A percentile compares a stretch with the other conserved stretches of the same genome.
phyloP scores from a whole-genome alignment of 2,113 vertebrate species.

The Anhinga rufa region DNA sequence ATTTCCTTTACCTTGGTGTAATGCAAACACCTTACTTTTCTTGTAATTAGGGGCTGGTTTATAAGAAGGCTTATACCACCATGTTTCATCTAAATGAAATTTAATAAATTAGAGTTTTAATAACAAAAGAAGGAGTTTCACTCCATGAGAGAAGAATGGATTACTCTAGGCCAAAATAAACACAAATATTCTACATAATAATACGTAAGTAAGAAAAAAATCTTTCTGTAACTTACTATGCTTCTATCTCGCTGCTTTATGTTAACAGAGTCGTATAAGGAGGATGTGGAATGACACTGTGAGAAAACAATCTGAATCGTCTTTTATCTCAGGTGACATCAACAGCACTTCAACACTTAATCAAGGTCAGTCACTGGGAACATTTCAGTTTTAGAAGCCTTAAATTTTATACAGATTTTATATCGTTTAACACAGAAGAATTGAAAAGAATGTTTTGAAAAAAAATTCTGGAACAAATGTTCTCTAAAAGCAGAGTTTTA shows the following conservation, averaged over 20 bases:
- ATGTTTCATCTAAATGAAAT: background rate
- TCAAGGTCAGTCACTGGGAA: conserved; percentile 94
- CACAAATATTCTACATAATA: background rate
- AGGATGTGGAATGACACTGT: conserved; percentile 99
- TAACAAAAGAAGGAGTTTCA: background rate
- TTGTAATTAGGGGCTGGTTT: background rate
- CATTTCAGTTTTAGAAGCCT: conserved; percentile 69
- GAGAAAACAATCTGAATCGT: conserved; percentile 99
- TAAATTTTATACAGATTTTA: conserved; percentile 52
- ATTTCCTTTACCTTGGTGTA: background rate
- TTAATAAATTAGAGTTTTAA: background rate
- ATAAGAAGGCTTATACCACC: background rate
- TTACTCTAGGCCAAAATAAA: background rate
- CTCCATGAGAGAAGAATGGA: background rate
- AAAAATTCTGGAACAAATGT: conserved; percentile 9
- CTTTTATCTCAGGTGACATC: conserved; percentile 99
- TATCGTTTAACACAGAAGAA: conserved; percentile 37
- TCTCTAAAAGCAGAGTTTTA: conserved; percentile 50
- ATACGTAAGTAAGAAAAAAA: background rate
- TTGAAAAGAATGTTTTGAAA: conserved; percentile 46
- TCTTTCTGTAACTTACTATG: background rate
- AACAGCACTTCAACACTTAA: conserved; percentile 99
- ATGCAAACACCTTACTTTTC: background rate
- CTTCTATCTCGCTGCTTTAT: conserved; percentile 65
- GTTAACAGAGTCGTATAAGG: conserved; percentile 97